phyloP scores from a whole-genome alignment of 2,888 invertebrate genomes.

The Dynastes tityus region DNA sequence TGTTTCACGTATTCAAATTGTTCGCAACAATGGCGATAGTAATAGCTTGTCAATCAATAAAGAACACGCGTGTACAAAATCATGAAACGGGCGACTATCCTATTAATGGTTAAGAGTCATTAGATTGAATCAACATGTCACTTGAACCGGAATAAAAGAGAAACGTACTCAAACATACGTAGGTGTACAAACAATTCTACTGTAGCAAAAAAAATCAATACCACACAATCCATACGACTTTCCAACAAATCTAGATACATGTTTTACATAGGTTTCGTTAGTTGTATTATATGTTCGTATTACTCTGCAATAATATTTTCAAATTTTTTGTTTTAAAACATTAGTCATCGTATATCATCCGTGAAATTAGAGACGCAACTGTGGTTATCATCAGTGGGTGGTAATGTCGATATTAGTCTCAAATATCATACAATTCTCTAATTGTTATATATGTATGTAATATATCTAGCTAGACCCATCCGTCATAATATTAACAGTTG shows the following conservation, averaged over 20 bases:
- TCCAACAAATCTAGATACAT: too few relatives aligned
- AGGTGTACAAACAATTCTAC: neutral
- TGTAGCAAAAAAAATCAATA: too few relatives aligned
- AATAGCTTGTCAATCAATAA: constrained; percentile 9
- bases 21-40: constrained; percentile 7
- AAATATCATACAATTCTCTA: neutral
- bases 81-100: constrained; percentile 5
- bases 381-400: neutral
- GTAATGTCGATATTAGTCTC: neutral
- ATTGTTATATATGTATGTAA: too few relatives aligned
- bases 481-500: too few relatives aligned
- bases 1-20: neutral
- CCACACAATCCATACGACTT: too few relatives aligned
- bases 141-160: neutral
- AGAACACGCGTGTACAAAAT: neutral
- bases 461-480: too few relatives aligned
- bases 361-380: neutral
- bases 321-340: too few relatives aligned
- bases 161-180: neutral
- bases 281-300: neutral
- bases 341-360: too few relatives aligned
- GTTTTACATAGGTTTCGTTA: too few relatives aligned
- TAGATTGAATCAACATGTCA: constrained; percentile 20
- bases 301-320: too few relatives aligned
- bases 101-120: constrained; percentile 13